Evolutionary conservation across 2,797 vertebrate species (phyloP).

Genomic region (Enteromius fasciolatus): DNA sequence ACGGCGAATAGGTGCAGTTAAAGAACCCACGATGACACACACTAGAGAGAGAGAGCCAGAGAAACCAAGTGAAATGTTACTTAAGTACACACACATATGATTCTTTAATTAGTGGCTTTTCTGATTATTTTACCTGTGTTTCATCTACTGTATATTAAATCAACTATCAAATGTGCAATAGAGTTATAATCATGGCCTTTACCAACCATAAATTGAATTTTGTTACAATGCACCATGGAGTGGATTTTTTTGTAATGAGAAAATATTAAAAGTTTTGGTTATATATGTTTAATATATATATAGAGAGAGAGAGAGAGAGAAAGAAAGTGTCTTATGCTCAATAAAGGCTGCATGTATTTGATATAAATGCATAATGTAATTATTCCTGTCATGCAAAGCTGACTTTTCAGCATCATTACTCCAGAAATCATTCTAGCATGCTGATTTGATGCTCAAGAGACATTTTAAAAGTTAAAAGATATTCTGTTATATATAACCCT

Average conservation of each 20-base stretch:
- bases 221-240: background rate
- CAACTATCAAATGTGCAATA: background rate
- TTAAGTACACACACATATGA: background rate
- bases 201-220: background rate
- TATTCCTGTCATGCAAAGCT: background rate
- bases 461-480: background rate
- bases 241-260: background rate
- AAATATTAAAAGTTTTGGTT: too few species aligned
- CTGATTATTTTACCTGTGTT: background rate
- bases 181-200: background rate
- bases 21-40: slow-evolving; percentile 92
- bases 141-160: background rate
- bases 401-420: background rate
- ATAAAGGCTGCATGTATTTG: background rate
- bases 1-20: slow-evolving; percentile 92
- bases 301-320: too few species aligned
- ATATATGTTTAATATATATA: too few species aligned
- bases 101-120: background rate
- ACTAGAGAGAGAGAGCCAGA: slow-evolving; percentile 71
- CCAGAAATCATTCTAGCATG: background rate
- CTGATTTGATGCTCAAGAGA: background rate
- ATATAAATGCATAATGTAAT: background rate
- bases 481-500: background rate
- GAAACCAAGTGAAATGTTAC: background rate
- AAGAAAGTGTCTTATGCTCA: too few species aligned